Evolutionary conservation across 2,888 invertebrate species (phyloP).

Genomic region (Pollenia amentaria): DNA sequence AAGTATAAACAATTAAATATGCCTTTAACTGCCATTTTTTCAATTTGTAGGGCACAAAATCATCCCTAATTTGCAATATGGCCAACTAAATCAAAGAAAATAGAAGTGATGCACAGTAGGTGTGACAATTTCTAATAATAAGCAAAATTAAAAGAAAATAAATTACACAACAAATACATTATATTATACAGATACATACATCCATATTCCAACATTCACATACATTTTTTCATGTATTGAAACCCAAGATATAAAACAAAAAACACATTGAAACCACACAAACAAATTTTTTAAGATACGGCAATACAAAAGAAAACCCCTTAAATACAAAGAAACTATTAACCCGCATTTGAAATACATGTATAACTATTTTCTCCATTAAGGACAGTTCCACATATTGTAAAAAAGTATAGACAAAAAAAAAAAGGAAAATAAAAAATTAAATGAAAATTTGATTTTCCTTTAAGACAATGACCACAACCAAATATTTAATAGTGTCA

Average conservation of each 20-base stretch:
- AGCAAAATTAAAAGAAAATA: conserved; percentile 10
- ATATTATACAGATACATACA: neutral
- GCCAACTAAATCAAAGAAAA: conserved; percentile 8
- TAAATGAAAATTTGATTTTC: conserved; percentile 34
- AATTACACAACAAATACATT: conserved; percentile 62
- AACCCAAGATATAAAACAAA: conserved; percentile 44
- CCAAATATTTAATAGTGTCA: conserved; percentile 55
- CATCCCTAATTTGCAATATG: conserved; percentile 35
- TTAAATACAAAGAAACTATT: conserved; percentile 17
- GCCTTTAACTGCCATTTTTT: too few species aligned
- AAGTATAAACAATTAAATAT: too few species aligned
- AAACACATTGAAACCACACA: conserved; percentile 20
- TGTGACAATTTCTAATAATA: conserved; percentile 67
- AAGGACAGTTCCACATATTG: conserved; percentile 27
- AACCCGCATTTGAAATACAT: conserved; percentile 66
- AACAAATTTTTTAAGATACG: conserved; percentile 6
- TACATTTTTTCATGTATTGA: conserved; percentile 41
- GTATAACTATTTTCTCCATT: conserved; percentile 50
- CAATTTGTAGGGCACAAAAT: neutral
- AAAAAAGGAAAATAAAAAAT: neutral
- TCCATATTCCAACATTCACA: neutral
- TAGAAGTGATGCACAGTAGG: conserved; percentile 55
- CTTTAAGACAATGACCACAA: conserved; percentile 64
- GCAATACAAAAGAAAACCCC: conserved; percentile 25
- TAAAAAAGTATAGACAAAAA: conserved; percentile 6